Conservation (phyloP, 2,113 vertebrate species). For the Axis porcinus region DNA sequence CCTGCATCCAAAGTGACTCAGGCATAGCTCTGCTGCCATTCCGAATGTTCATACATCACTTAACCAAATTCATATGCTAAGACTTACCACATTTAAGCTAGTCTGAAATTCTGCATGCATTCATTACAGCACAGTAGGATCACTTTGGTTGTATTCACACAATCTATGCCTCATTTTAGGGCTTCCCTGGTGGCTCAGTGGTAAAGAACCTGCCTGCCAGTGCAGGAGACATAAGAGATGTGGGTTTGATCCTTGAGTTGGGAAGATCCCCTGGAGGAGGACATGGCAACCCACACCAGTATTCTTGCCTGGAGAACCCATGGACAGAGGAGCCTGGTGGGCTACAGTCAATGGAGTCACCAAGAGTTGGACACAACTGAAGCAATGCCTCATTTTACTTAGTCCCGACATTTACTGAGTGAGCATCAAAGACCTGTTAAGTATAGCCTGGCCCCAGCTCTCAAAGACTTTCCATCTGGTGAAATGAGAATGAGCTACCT, state of each 20-base stretch:
- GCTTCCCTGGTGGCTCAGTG: neutral
- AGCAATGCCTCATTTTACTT: neutral
- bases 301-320: neutral
- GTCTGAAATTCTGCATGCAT: neutral
- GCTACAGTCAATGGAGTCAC: neutral
- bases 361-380: neutral
- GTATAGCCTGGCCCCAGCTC: neutral
- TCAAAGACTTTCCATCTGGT: neutral
- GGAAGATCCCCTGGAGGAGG: neutral
- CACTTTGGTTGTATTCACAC: neutral
- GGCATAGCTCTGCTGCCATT: neutral
- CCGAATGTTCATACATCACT: neutral
- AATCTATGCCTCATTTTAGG: neutral
- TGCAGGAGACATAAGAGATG: neutral
- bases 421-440: neutral
- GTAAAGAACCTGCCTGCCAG: neutral
- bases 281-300: neutral
- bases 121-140: neutral
- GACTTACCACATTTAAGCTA: neutral
- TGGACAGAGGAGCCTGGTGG: neutral
- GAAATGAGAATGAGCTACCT: neutral
- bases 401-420: neutral
- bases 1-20: neutral
- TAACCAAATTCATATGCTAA: neutral
- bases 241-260: neutral